Evolutionary conservation across 2,797 vertebrate genomes (phyloP), one percentile per base, ranked within the genome.

Genomic region (Gymnocypris eckloni): DNA sequence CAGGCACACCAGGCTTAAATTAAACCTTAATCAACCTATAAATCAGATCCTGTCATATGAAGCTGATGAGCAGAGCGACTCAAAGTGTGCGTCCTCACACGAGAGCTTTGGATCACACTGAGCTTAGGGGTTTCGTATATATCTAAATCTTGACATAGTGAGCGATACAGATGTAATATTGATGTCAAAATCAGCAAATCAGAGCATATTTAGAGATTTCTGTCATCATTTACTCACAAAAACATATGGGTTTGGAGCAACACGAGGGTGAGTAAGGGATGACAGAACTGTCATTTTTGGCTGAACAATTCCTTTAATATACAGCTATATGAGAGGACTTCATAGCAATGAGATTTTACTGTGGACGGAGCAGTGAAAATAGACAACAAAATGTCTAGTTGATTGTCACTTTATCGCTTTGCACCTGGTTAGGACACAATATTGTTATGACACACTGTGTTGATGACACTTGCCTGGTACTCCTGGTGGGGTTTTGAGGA

Each of bases 401-500:
- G 48, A 81, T 52, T 70, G 80, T 41, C 45, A 54, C 41, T 80
- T 54, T 56, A 72, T 72, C 13, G 22, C 67, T 72, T 82, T 72
- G 67, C 81, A 56, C 39, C 75, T 79, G 54, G 66, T 86, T 77
- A 67, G 69, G 48, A 67, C 6, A 50, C n/a, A 72, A 33, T 83
- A n/a, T 41, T 69, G 64, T 39, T 15, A 69, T 41, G 25, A 75
- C 50, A 83, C 41, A 87, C 78, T 43, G 52, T 25, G 75, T 73
- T 75, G 48, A 50, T 84, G 85, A 86, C 77, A 87, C 96, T 91
- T 96, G 98, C 98, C 97, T 96, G 98, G 97, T 91, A 99, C 97
- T 92, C 98, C 98, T 71, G 98, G 98, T 88, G 98, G 98, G 73
- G 97, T 99, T 97, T 99, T 99, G 94, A 99, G 96, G 85, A 98